Evolutionary conservation across 2,888 invertebrate genomes (phyloP).

Genomic region (Drosophila ochracea): DNA sequence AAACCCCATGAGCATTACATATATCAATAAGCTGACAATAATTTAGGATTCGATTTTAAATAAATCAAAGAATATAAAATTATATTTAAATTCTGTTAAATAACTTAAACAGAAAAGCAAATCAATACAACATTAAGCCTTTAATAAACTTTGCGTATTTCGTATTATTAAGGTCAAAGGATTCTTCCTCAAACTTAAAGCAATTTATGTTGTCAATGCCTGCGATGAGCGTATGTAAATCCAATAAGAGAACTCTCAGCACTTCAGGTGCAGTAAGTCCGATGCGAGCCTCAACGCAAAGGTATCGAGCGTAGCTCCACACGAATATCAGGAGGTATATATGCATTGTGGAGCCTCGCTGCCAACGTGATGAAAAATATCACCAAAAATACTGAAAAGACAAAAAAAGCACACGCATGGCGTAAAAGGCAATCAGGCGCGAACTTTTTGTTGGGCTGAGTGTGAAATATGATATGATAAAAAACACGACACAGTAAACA

Average conservation of each 20-base stretch:
- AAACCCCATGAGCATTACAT: background rate
- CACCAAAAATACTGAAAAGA: conserved; percentile 2
- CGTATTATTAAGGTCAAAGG: background rate
- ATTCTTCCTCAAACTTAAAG: conserved; percentile 3
- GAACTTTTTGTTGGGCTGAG: conserved; percentile 39
- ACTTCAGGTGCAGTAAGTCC: conserved; percentile 10
- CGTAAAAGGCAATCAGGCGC: conserved; percentile 36
- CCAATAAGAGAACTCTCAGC: conserved; percentile 22
- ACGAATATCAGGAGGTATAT: conserved; percentile 18
- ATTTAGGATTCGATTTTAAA: background rate
- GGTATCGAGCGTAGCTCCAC: conserved; percentile 16
- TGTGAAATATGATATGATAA: conserved; percentile 68
- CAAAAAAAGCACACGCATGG: background rate
- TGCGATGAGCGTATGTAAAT: conserved; percentile 8
- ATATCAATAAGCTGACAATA: background rate
- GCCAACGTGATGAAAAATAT: conserved; percentile 8
- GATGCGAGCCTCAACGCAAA: background rate
- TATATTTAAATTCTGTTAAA: background rate
- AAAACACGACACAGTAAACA: conserved; percentile 48
- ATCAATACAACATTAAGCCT: background rate
- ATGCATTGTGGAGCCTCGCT: conserved; percentile 18
- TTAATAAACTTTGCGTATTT: background rate
- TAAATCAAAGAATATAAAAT: background rate
- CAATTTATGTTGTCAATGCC: conserved; percentile 11
- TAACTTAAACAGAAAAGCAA: background rate